These are phyloP conservation scores for Mus pahari DNA, from an alignment of 2,113 vertebrate species.

Conservation along the genomic window DNA sequence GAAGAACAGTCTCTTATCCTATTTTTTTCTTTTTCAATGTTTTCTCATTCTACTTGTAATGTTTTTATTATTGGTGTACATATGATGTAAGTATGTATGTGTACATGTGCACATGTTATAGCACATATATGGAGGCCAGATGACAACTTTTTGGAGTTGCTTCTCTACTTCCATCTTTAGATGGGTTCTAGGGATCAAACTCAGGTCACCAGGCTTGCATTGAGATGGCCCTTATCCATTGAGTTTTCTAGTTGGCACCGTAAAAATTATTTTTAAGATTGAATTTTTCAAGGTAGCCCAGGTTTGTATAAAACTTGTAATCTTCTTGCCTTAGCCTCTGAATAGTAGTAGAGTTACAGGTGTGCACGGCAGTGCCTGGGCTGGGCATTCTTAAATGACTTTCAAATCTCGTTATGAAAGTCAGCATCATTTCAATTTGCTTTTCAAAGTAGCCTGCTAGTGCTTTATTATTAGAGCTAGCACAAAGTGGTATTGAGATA, in stretches of 20 bases:
- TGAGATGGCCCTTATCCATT: not conserved
- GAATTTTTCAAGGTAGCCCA: not conserved
- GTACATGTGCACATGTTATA: not conserved
- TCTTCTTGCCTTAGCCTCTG: not conserved
- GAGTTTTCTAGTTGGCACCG: not conserved
- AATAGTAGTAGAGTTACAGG: not conserved
- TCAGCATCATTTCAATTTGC: not conserved
- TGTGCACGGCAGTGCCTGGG: too few relatives aligned
- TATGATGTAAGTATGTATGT: not conserved
- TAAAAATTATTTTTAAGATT: not conserved
- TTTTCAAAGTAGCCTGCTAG: not conserved
- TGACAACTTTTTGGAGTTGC: not conserved
- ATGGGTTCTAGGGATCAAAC: not conserved
- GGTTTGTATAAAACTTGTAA: not conserved
- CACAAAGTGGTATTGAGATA: not conserved
- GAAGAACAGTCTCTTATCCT: not conserved
- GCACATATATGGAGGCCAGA: not conserved
- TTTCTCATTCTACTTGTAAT: not conserved
- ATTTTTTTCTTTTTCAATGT: not conserved
- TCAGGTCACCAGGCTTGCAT: not conserved
- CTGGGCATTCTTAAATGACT: not conserved
- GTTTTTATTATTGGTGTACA: not conserved
- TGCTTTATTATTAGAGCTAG: not conserved
- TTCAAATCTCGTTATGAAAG: not conserved
- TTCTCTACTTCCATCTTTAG: not conserved